These are phyloP conservation scores for Drosophila barbarae DNA, from an alignment of 2,888 invertebrate species.

Conservation along the genomic window DNA sequence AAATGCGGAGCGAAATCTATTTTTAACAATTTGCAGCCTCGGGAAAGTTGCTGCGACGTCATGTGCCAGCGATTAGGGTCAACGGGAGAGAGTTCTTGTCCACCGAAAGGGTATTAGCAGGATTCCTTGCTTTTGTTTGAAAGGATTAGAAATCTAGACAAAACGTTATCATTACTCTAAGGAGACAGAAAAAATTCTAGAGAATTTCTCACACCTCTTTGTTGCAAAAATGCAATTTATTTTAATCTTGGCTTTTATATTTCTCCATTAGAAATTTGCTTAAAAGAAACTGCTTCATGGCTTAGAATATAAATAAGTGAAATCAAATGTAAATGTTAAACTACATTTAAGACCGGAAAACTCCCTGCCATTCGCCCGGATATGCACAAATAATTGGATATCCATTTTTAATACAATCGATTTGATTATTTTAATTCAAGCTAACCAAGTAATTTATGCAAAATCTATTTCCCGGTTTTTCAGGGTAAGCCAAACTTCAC, in stretches of 20 bases:
- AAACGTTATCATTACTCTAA: conserved; percentile 6
- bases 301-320: not conserved
- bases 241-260: not conserved
- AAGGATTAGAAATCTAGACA: conserved; percentile 3
- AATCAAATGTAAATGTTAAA: not conserved
- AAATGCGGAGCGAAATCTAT: conserved; percentile 56
- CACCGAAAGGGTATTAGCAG: conserved; percentile 16
- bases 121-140: conserved; percentile 1
- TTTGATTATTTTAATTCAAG: conserved; percentile 1
- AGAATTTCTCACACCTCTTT: not conserved
- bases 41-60: conserved; percentile 42
- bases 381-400: not conserved
- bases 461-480: not conserved
- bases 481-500: conserved; percentile 13
- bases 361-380: not conserved
- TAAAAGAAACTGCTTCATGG: not conserved
- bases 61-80: conserved; percentile 50
- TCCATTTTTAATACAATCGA: not conserved
- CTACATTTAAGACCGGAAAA: not conserved
- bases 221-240: conserved; percentile 3
- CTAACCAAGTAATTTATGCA: conserved; percentile 2
- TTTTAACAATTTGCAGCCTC: conserved; percentile 59
- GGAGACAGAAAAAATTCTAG: not conserved
- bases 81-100: conserved; percentile 11
- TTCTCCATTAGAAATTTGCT: no score